These are phyloP conservation scores for Mythimna albipuncta DNA, from an alignment of 2,888 invertebrate genomes.

Conservation along the genomic window DNA sequence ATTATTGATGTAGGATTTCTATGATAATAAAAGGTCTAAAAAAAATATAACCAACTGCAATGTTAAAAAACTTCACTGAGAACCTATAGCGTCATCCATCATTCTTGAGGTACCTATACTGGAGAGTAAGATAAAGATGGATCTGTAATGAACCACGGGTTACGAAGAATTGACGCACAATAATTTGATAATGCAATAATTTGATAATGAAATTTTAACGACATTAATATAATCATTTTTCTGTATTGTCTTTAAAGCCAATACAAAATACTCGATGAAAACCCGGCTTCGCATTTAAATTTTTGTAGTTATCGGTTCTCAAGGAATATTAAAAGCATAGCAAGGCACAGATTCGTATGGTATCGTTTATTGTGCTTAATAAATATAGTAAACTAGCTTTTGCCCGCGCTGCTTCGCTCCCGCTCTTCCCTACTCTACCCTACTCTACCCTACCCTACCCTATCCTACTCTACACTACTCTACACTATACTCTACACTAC, in stretches of 20 bases:
- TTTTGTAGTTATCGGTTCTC: neutral
- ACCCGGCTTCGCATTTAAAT: neutral
- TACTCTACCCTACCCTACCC: too few relatives aligned
- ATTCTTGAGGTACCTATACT: neutral
- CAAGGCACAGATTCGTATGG: neutral
- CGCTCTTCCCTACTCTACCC: too few relatives aligned
- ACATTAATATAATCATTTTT: neutral
- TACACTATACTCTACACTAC: too few relatives aligned
- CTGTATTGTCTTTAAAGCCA: conserved; percentile 8
- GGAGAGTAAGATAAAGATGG: neutral
- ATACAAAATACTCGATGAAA: too few relatives aligned
- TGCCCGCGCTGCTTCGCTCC: too few relatives aligned
- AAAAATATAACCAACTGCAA: too few relatives aligned
- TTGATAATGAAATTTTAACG: neutral
- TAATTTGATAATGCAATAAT: neutral
- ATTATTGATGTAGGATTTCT: too few relatives aligned
- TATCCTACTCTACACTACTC: too few relatives aligned
- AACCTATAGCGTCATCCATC: conserved; percentile 4
- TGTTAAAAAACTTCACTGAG: too few relatives aligned
- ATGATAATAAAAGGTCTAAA: too few relatives aligned
- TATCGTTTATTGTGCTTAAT: neutral
- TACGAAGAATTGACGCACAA: neutral
- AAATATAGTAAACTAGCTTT: neutral
- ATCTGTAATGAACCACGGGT: neutral
- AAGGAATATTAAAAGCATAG: neutral